Percentiles rank a stretch among this genome's conserved stretches.
Evolutionary conservation across 2,797 vertebrate species (phyloP).

Genomic region (Parambassis ranga): DNA sequence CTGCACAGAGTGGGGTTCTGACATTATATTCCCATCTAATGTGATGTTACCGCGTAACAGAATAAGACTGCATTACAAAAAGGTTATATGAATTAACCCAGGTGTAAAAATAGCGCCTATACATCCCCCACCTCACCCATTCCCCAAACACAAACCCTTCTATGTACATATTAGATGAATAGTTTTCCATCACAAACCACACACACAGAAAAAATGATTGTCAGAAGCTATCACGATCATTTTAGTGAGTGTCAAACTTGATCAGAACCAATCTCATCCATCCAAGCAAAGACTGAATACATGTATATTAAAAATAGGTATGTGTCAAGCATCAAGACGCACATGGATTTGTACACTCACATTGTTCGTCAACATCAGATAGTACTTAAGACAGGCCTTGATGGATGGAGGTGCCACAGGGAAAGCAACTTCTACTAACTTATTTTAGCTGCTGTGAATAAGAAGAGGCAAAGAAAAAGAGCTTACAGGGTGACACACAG

Average conservation of each 20-base stretch:
- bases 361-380: constrained; percentile 58
- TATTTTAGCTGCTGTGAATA: constrained; percentile 41
- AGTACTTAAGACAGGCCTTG: constrained; percentile 37
- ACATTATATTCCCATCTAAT: constrained; percentile 66
- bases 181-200: constrained; percentile 3
- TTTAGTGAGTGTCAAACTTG: constrained; percentile 29
- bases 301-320: constrained; percentile 41
- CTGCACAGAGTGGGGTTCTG: constrained; percentile 47
- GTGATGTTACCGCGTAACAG: constrained; percentile 64
- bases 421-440: constrained; percentile 49
- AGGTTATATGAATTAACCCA: constrained; percentile 67
- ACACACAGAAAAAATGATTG: constrained; percentile 8
- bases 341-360: constrained; percentile 12
- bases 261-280: constrained; percentile 19
- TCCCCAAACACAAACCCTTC: neutral
- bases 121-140: neutral
- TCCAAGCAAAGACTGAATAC: neutral
- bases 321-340: constrained; percentile 4
- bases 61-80: constrained; percentile 63
- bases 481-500: neutral
- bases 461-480: constrained; percentile 1
- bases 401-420: constrained; percentile 61
- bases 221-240: constrained; percentile 24
- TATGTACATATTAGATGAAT: constrained; percentile 18
- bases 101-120: constrained; percentile 50